Evolutionary conservation across 53 echinoderm and acorn worm species (phyloP).

Genomic region (Apostichopus leukothele): DNA sequence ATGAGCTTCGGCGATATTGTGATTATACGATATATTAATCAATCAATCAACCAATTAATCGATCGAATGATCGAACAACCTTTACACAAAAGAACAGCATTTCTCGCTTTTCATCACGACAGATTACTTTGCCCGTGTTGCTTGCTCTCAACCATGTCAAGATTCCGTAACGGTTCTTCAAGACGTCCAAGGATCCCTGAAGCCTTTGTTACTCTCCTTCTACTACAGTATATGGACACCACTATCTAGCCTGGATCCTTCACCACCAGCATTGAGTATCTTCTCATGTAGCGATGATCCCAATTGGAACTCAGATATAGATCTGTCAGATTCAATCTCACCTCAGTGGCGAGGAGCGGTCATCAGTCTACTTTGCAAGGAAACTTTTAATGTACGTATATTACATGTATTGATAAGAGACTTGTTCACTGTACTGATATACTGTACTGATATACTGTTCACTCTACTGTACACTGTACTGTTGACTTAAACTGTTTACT

Average conservation of each 20-base stretch:
- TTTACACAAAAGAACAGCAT: no score
- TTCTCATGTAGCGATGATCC: background rate
- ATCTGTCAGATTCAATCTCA: background rate
- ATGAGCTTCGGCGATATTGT: no score
- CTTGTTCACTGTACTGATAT: no score
- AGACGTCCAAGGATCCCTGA: background rate
- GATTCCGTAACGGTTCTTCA: slow-evolving; percentile 4
- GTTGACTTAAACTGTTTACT: no score
- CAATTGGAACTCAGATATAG: background rate
- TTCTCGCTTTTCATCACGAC: no score
- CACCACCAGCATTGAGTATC: slow-evolving; percentile 5
- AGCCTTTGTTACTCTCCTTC: slow-evolving; percentile 5
- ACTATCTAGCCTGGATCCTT: background rate
- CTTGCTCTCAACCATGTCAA: background rate
- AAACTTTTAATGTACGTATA: slow-evolving; percentile 20
- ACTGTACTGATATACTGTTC: no score
- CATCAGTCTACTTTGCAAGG: background rate
- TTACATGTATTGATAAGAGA: no score
- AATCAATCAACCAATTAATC: no score
- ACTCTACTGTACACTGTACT: no score
- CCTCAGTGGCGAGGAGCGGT: slow-evolving; percentile 23
- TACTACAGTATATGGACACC: slow-evolving; percentile 25
- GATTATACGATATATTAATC: no score
- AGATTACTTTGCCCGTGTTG: background rate
- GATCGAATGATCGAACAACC: no score